A percentile compares a stretch with the other conserved stretches of the same genome.
Conservation (phyloP, 2,888 invertebrate genomes). For the Eilema caniola region DNA sequence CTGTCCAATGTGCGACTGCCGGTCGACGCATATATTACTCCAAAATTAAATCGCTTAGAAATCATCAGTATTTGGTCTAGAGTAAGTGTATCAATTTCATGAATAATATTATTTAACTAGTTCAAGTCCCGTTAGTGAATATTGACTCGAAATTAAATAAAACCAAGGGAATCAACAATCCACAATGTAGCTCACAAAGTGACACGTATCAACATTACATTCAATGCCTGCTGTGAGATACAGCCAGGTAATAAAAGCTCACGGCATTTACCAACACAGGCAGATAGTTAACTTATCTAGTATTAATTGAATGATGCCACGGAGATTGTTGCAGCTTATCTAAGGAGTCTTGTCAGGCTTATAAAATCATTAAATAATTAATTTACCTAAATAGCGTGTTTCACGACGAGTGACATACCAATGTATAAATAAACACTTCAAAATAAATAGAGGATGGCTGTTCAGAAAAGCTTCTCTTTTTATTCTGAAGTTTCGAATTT, state of each 20-base stretch:
- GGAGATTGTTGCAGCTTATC: not conserved
- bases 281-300: not conserved
- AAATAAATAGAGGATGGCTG: too few relatives aligned
- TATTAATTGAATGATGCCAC: not conserved
- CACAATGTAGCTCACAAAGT: not conserved
- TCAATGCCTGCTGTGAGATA: not conserved
- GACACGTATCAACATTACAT: not conserved
- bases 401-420: too few relatives aligned
- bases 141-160: not conserved
- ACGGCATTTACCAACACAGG: too few relatives aligned
- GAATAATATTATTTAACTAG: too few relatives aligned
- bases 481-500: too few relatives aligned
- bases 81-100: not conserved
- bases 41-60: not conserved
- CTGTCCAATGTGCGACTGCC: conserved; percentile 18
- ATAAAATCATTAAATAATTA: too few relatives aligned
- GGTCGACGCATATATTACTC: not conserved
- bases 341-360: not conserved
- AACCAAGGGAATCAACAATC: not conserved
- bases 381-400: too few relatives aligned
- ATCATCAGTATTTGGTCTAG: not conserved
- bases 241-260: not conserved
- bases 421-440: too few relatives aligned
- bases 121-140: too few relatives aligned
- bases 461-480: too few relatives aligned